Base-by-base conservation (phyloP, 2,888 invertebrate species). In the Lycophotia porphyrea region DNA sequence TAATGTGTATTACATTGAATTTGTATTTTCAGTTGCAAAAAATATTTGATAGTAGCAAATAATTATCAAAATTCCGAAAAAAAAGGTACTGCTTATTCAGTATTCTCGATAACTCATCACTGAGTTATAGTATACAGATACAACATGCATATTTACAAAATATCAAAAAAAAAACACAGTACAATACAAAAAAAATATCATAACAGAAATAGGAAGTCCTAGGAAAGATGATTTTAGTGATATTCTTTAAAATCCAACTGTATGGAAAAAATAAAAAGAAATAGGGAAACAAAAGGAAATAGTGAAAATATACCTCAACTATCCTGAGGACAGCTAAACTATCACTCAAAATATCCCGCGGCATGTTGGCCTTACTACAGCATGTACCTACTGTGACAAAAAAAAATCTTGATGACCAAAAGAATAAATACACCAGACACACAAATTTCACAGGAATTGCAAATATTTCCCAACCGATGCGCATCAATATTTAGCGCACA, bases 341-440 rank as follows among this genome's bases (percentile, higher is more conserved):
- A 90, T 97, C 97, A 91, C 97, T 97, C 87, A 98, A 97, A 90
- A 97, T 97, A 95, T 98, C 97, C 90, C 97, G 96, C 86, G 97
- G 97, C 97, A 98, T 97, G 85, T 71, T 90, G 85, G 67, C 80
- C 80, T 84, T 70, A 80, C 74, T 81, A 80, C 82, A 79, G 87
- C 86, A 86, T 81, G 76, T 81, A 87, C 79, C 87, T 85, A 84
- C 87, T 86, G 84, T 49, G 64, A 80, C 69, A 86, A 81, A 87
- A 81, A 79, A 80, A 74, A 76, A 70, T 31, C 63, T 24, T 71
- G 11, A 71, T 82, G 52, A 80, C 44, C 64, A 63, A 76, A 73
- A 64, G 34, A 18, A 65, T 55, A 68, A 44, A 82, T 31, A 64
- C 52, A 74, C n/a, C 15, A 63, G 18, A 24, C 58, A 77, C 34